phyloP scores from a whole-genome alignment of 92 coral and sea anemone species.

The Epizoanthus illoricatus region DNA sequence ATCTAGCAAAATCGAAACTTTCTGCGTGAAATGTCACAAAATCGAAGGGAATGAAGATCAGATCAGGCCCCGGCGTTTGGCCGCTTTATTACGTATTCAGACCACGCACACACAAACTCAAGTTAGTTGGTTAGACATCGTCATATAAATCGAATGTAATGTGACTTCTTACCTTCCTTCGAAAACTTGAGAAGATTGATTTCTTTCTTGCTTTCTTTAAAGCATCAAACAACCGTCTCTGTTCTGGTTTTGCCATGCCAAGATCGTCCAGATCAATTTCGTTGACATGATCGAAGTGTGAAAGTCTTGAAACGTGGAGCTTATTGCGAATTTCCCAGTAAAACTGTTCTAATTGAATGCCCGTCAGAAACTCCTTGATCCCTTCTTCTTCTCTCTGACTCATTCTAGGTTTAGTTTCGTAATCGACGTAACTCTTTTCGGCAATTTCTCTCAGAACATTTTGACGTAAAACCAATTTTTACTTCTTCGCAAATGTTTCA shows the following conservation, averaged over 20 bases:
- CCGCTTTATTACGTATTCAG: not conserved
- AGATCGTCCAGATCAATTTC: constrained; percentile 78
- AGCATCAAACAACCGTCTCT: constrained; percentile 86
- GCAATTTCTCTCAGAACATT: not conserved
- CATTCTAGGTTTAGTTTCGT: constrained; percentile 15
- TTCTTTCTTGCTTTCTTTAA: constrained; percentile 82
- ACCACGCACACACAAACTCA: not conserved
- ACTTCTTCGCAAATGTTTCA: constrained; percentile 21
- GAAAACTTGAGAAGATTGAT: constrained; percentile 72
- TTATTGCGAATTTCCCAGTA: constrained; percentile 81
- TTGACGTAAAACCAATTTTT: constrained; percentile 3
- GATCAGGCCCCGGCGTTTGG: not conserved
- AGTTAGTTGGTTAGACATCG: not conserved
- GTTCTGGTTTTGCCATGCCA: constrained; percentile 98
- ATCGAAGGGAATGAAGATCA: not conserved
- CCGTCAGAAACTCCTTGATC: constrained; percentile 63
- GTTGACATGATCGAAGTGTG: constrained; percentile 91
- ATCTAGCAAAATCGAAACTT: not conserved
- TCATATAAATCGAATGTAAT: not conserved
- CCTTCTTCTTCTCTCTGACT: constrained; percentile 65
- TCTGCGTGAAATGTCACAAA: not conserved
- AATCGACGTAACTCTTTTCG: not conserved
- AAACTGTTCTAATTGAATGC: constrained; percentile 89
- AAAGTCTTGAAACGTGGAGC: constrained; percentile 77
- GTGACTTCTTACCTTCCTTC: constrained; percentile 72